phyloP scores from a whole-genome alignment of 2,797 vertebrate species.

The Pantherophis alleghaniensis region DNA sequence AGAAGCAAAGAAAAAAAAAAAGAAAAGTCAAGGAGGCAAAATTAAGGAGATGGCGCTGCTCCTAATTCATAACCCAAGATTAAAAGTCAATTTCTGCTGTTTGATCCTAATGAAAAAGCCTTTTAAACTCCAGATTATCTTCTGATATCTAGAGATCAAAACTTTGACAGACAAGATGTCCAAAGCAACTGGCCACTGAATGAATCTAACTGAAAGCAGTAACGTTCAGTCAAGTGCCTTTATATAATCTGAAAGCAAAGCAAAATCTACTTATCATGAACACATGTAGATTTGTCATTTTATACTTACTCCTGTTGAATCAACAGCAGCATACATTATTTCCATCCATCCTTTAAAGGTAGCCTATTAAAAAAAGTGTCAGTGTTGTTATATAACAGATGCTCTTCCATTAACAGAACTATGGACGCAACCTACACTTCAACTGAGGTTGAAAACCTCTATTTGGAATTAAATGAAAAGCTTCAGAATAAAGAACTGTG shows the following conservation, averaged over 20 bases:
- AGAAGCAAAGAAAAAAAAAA: neutral
- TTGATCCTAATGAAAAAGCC: neutral
- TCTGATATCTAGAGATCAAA: neutral
- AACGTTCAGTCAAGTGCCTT: neutral
- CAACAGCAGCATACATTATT: conserved; percentile 98
- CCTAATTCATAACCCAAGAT: neutral
- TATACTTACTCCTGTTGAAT: conserved; percentile 91
- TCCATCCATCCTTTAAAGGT: conserved; percentile 99
- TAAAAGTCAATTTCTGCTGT: neutral
- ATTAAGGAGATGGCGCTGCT: neutral
- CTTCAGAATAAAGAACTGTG: neutral
- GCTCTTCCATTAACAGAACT: neutral
- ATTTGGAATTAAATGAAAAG: neutral
- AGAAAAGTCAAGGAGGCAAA: neutral
- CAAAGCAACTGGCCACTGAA: neutral
- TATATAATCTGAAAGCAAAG: neutral
- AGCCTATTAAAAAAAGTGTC: conserved; percentile 75
- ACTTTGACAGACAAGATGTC: neutral
- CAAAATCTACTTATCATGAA: neutral
- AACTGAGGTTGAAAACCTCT: neutral
- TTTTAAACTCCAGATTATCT: neutral
- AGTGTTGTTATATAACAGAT: neutral
- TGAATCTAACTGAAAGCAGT: neutral
- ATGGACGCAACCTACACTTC: neutral
- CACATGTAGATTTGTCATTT: neutral